These are phyloP conservation scores for Elegia similella DNA, from an alignment of 2,888 invertebrate genomes.

Conservation along the genomic window DNA sequence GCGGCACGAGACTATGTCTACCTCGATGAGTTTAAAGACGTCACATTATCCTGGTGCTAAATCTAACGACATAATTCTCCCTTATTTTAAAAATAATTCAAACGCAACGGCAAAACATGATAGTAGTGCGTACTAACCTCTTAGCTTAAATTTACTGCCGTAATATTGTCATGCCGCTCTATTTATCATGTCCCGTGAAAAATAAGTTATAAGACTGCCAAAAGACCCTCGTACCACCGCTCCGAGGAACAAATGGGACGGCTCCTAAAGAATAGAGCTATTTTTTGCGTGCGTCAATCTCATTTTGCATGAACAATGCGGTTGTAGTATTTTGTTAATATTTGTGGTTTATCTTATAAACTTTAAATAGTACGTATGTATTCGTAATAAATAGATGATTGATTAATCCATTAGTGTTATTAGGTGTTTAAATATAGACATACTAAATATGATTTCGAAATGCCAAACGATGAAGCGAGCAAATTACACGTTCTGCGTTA, in stretches of 20 bases:
- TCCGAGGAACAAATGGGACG: slow-evolving; percentile 54
- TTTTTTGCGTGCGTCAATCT: slow-evolving; percentile 55
- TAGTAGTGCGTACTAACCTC: slow-evolving; percentile 13
- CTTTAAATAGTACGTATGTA: too few relatives aligned
- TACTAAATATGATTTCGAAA: neutral
- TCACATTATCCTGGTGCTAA: neutral
- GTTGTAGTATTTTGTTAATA: slow-evolving; percentile 34
- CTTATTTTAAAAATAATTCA: slow-evolving; percentile 6
- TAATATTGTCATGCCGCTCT: slow-evolving; percentile 34
- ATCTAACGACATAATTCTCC: neutral
- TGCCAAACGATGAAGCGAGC: neutral
- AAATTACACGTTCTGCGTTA: neutral
- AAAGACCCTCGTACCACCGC: slow-evolving; percentile 50
- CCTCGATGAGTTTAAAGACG: too few relatives aligned
- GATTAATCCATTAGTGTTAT: too few relatives aligned
- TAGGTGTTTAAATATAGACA: too few relatives aligned
- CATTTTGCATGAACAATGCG: slow-evolving; percentile 46
- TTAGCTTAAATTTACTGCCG: slow-evolving; percentile 25
- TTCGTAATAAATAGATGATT: too few relatives aligned
- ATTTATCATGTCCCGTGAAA: slow-evolving; percentile 48
- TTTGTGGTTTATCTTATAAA: neutral
- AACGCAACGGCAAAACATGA: neutral
- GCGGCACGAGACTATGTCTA: too few relatives aligned
- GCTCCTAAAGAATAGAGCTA: slow-evolving; percentile 50
- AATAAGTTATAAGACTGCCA: slow-evolving; percentile 57